Base-by-base conservation (phyloP, 1,140 invertebrate genomes). In the Apolygus lucorum region DNA sequence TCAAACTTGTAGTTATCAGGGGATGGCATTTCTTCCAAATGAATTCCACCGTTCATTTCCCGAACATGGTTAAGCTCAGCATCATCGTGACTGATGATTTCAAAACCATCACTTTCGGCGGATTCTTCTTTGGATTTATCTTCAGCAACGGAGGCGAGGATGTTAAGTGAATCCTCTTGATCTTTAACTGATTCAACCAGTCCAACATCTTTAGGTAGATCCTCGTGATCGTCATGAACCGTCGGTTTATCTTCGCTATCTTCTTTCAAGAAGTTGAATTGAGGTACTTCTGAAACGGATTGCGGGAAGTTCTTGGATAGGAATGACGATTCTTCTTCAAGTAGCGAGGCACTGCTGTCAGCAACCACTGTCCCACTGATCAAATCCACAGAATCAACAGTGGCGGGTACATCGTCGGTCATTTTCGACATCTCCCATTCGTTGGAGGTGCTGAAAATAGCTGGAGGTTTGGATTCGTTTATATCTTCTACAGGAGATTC, bases 91-190 rank as follows among this genome's bases (percentile, higher is more conserved):
- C 22, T 59, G 13, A 59, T 17, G 13, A 59, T 59, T 59, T 59
- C 54, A 24, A 59, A 59, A 59, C 54, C 54, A 24, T 59, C 54
- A 21, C 54, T 59, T 4, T 59, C 54, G 11, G 8, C 54, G 54
- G 54, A 59, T 13, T 59, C 54, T 59, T 59, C 54, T 22, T 59
- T 59, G 11, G 22, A 8, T 22, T 22, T 11, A 17, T 49, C 34
- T 22, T 59, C 54, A 22, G 11, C 13, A 11, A 59, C 54, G 22
- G 54, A 13, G 34, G 17, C 17, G 13, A 59, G 54, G 54, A 42
- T 8, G 17, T 42, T 42, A 42, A 8, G 4, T 42, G 4, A 17
- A 4, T 42, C 34, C 17, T 42, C 34, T 42, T 42, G 34, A 8
- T 59, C 54, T 8, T 11, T 13, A n/a, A n/a, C n/a, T n/a, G n/a